Evolutionary conservation across 1,140 invertebrate species (phyloP), one percentile per base, ranked within the genome.

Genomic region (Phortica variegata): DNA sequence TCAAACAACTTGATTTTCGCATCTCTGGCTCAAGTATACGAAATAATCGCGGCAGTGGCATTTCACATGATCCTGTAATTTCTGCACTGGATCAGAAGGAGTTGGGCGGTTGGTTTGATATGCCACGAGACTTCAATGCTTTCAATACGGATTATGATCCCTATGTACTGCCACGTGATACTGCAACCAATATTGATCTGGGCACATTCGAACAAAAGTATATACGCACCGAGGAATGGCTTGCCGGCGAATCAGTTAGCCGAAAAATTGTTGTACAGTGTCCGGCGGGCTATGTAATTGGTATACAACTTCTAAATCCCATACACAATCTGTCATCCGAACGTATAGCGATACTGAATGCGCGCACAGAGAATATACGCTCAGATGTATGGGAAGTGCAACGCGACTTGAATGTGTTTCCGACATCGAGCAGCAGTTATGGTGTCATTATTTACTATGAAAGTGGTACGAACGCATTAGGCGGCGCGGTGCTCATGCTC

Each of bases 11-110:
- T 10, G 93, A 93, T 47, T 79, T 95, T 10, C 85, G 85, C 58
- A 84, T 95, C 21, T 82, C 85, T 41, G 86, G 85, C 32, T 87
- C 86, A 6, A 77, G 80, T 10, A 87, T 96, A 38, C 87, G 90
- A 73, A 86, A 90, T 43, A 99, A 98, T 75, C 82, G 83, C 38
- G 81, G 89, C 37, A 88, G 90, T 39, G 97, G 95, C 1, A 88
- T 99, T 54, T 84, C 88, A 47, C 96, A 98, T 68, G 89, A 98
- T 80, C 92, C 95, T 2, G 87, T 87, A 9, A 80, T 98, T 34
- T 86, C 88, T 7, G 86, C 87, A 7, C 63, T 86, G 3, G 87
- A 95, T 65, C 93, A 96, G 74, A 82, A 90, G 76, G 94, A 97
- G 80, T 82, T 97, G 40, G 86, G 91, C 7, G 91, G 93, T 1